A percentile compares a stretch with the other conserved stretches of the same genome.
phyloP scores from a whole-genome alignment of 2,113 vertebrate genomes.

The Gobiocypris rarus region DNA sequence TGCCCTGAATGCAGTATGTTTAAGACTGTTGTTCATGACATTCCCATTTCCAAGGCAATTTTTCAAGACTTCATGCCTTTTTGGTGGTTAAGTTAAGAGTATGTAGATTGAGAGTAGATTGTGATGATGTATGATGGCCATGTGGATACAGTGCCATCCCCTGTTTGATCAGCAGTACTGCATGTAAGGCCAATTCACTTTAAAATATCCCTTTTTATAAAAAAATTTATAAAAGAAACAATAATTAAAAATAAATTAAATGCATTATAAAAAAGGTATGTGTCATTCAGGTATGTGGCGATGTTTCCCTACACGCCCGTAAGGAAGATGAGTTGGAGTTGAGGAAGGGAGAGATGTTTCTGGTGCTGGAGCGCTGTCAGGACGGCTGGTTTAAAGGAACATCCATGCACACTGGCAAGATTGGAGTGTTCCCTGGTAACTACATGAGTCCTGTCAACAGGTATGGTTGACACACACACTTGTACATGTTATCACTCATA shows the following conservation, averaged over 20 bases:
- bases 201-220: background rate
- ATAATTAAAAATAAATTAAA: background rate
- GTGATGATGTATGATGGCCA: background rate
- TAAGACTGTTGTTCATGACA: background rate
- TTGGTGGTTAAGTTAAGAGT: background rate
- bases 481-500: constrained; percentile 7
- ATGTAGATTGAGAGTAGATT: background rate
- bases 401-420: constrained; percentile 97
- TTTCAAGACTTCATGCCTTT: background rate
- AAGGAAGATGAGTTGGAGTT: constrained; percentile 97
- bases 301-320: constrained; percentile 94
- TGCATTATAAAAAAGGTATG: background rate
- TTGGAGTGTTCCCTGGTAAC: constrained; percentile 97
- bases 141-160: background rate
- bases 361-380: constrained; percentile 96
- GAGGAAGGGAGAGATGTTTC: constrained; percentile 96
- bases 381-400: constrained; percentile 99
- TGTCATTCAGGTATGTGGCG: constrained; percentile 82
- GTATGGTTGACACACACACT: constrained; percentile 61
- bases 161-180: constrained; percentile 18
- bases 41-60: constrained; percentile 29
- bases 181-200: background rate
- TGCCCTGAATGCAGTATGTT: background rate
- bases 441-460: constrained; percentile 97
- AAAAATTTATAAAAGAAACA: background rate